Evolutionary conservation across 2,888 invertebrate species (phyloP), one percentile per base, ranked within the genome.

Genomic region (Thyatira batis): DNA sequence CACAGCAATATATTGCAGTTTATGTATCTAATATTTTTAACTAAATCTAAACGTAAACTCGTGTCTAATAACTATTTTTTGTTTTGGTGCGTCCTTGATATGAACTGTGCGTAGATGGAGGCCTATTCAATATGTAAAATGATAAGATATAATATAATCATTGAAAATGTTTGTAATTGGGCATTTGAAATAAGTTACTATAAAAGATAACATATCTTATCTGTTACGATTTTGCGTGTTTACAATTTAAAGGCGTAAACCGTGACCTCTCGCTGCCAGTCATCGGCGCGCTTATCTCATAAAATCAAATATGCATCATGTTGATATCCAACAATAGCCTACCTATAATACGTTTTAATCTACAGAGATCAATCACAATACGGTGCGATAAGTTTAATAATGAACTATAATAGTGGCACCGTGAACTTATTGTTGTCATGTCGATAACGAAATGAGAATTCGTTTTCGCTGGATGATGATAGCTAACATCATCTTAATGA

Each of bases 401-500:
- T 33, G 17, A 17, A 39, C 39, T 39, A n/a, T n/a, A n/a, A n/a
- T n/a, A 17, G 39, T 5, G 1, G 17, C 17, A 17, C 30, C 11
- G 39, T 13, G 17, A 17, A 39, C 39, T 6, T 23, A 17, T 8
- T 39, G 39, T 17, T 17, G 8, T 39, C 5, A n/a, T 39, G 17
- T 39, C 17, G 39, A 39, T 39, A 39, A 2, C 33, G 33, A 33
- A 33, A 33, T 33, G 17, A 39, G 8, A 39, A 17, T 8, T 17
- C 8, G 2, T 39, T 39, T 17, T 17, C 1, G 17, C 17, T 39
- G 53, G 56, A 61, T 58, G 53, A 58, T 59, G 50, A 50, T 45
- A 43, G 39, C 45, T 61, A 64, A 61, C 59, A 64, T 67, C 61
- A 23, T 23, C 45, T 21, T 52, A 53, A 53, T 61, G 52, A 50